phyloP scores from a whole-genome alignment of 2,888 invertebrate species.

The Nasonovia ribisnigri region DNA sequence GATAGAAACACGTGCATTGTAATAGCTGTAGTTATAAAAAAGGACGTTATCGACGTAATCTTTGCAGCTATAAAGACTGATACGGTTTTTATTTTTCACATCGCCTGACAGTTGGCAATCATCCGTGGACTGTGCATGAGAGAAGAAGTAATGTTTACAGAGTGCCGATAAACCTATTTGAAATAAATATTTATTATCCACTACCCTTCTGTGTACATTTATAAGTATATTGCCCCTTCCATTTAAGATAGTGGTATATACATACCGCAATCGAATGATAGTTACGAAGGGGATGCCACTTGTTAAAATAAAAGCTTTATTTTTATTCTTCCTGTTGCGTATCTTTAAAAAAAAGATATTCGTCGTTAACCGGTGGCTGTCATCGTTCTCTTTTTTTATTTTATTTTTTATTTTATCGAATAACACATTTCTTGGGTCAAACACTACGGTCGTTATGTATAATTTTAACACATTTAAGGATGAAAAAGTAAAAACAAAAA shows the following conservation, averaged over 20 bases:
- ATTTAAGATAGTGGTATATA: constrained; percentile 11
- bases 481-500: background rate
- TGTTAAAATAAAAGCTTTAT: constrained; percentile 10
- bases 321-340: constrained; percentile 29
- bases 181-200: constrained; percentile 57
- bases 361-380: background rate
- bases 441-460: background rate
- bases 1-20: background rate
- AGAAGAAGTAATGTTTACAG: constrained; percentile 47
- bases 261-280: background rate
- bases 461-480: background rate
- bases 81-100: constrained; percentile 4
- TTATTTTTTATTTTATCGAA: background rate
- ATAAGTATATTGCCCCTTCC: background rate
- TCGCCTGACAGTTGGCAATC: constrained; percentile 34
- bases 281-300: background rate
- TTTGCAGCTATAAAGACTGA: background rate
- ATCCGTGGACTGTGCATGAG: background rate
- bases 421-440: background rate
- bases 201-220: constrained; percentile 6
- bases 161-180: constrained; percentile 45
- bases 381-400: background rate
- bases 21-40: background rate
- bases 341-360: constrained; percentile 11
- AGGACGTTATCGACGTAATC: background rate